A percentile compares a stretch with the other conserved stretches of the same genome.
Conservation (phyloP, 2,797 vertebrate species). For the Cercopithecus petaurista region DNA sequence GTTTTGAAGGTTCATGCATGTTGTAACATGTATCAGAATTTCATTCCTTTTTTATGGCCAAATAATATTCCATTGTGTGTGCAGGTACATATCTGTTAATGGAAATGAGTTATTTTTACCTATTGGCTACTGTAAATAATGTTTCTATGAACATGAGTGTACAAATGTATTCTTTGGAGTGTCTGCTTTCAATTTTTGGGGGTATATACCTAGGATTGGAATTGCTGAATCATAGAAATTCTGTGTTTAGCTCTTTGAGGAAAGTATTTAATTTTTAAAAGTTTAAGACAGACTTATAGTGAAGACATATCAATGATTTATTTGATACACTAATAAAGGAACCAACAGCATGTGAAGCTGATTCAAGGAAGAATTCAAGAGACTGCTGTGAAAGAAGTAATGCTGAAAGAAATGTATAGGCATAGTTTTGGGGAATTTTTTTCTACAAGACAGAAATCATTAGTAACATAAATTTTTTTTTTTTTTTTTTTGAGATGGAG, state of each 20-base stretch:
- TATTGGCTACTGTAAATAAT: not conserved
- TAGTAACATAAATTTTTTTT: not conserved
- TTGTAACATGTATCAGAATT: not conserved
- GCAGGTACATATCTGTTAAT: not conserved
- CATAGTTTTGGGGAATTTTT: not conserved
- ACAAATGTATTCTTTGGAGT: not conserved
- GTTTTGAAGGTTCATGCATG: not conserved
- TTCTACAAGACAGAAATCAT: not conserved
- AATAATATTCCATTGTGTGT: not conserved
- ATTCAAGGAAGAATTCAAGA: not conserved
- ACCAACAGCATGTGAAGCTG: not conserved
- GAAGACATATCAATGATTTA: not conserved
- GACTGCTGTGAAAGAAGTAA: not conserved
- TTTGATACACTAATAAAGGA: not conserved
- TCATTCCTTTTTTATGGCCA: not conserved
- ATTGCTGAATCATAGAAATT: not conserved
- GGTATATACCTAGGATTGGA: not conserved
- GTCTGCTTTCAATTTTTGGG: not conserved
- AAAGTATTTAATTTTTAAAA: not conserved
- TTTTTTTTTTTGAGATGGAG: too few relatives aligned
- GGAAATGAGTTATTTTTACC: not conserved
- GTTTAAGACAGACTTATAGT: not conserved
- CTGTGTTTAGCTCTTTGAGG: not conserved
- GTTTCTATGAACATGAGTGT: not conserved
- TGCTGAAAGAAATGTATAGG: not conserved